Evolutionary conservation across 2,797 vertebrate species (phyloP), one percentile per base, ranked within the genome.

Genomic region (Ctenopoma kingsleyae): DNA sequence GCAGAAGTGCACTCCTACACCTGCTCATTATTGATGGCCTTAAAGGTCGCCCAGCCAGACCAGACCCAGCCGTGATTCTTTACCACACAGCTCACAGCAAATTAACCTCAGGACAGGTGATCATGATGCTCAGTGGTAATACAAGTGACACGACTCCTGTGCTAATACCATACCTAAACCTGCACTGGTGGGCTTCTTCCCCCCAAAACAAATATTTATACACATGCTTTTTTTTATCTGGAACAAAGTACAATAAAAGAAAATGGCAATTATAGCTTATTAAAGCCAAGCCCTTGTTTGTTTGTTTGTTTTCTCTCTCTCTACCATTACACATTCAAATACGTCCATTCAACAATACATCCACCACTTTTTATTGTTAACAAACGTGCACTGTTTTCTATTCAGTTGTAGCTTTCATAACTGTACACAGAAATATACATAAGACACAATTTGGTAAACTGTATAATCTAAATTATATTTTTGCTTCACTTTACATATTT

Each of bases 11-110:
- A 91, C 93, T 92, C 89, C 89, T 92, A 85, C 91, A 93, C 91
- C 92, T 93, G 92, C 94, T 94, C 94, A 94, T 95, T 95, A 95
- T 91, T 92, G 89, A 93, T 94, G 93, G 89, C 86, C 87, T 93
- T 92, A 92, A 90, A 87, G 83, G 81, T 90, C 72, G 71, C 79
- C 78, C 62, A 82, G 83, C 79, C 70, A 76, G 82, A 75, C 76
- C 80, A 78, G 78, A 84, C 73, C 78, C 76, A 40, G 60, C 67
- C 56, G 32, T 25, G 80, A 72, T 69, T 80, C 65, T 72, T 87
- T 55, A 93, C 92, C 91, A 78, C 92, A 90, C 92, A 87, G 81
- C 92, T 86, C 83, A 87, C 83, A 81, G 78, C 78, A 89, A 92
- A 92, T 92, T 92, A 92, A 84, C 74, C 85, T 82, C 76, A 67